Base-by-base conservation (phyloP, 2,888 invertebrate species). In the Pteria penguin region DNA sequence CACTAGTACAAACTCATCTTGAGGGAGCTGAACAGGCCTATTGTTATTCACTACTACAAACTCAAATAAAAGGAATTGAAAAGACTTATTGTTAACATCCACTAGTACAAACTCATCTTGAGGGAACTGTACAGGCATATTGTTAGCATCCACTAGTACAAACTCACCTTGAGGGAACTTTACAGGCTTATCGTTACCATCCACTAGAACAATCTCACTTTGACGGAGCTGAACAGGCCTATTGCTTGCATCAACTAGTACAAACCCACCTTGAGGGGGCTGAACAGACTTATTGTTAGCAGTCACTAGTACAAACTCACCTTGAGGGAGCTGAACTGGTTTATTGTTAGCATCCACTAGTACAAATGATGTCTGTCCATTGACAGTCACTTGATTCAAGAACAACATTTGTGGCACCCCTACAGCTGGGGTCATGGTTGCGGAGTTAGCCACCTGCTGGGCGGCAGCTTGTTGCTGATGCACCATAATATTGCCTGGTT, bases 331-430 rank as follows among this genome's bases (percentile, higher is more conserved):
- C 68, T 89, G 89, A 22, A 89, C 88, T 27, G 89, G 89, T 81
- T 88, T 89, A 73, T 88, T 88, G 78, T 88, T 88, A 4, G 88
- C 84, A 81, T 89, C 89, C 31, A 89, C 89, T 29, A 89, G 80
- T 22, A 89, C 87, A 76, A 87, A 88, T 4, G 88, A 88, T 8
- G 88, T 86, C 80, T 89, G 89, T 45, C 88, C 88, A 79, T 88
- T 88, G 22, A 89, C 83, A 5, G 84, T 87, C 36, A 89, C 88
- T 72, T 89, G 89, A 73, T 88, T 89, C 2, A 89, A 79, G 71
- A 89, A 89, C 78, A 89, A 72, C 88, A 89, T 89, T 80, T 89
- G 89, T 4, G 89, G 89, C 22, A 89, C 85, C 22, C 86, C 86
- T 8, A 85, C 73, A 4, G 81, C 71, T 14, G 75, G 74, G 8